Evolutionary conservation across 35 echinoderm and acorn worm genomes (phyloP), one percentile per base, ranked within the genome.

Genomic region (Ophiothrix spiculata): DNA sequence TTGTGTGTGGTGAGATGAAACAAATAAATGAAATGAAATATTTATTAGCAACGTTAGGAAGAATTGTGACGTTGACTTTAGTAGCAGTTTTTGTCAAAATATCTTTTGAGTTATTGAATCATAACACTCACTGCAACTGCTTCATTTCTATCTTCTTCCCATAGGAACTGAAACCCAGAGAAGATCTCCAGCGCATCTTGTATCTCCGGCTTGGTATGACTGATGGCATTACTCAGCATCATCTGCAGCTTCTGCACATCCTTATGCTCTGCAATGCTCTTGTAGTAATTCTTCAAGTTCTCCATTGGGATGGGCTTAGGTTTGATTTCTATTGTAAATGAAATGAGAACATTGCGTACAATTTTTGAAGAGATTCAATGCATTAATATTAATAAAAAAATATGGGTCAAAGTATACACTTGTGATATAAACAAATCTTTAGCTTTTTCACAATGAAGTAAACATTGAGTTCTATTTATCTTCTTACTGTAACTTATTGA

Each of bases 201-300:
- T 39, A 99, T 91, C 93, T 94, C 89, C 31, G 91, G 96, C 63
- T 87, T 88, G 64, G 92, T 88, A 31, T 93, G 89, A 74, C 89
- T 91, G 76, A 99, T 99, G 32, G 92, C 83, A 80, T 93, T 94
- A 33, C 91, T 94, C 80, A 99, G 81, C 96, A 99, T 99, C 96
- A 99, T 99, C 75, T 94, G 89, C 32, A 99, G 79, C 60, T 99
- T 99, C 83, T 91, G 81, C 36, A 99, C 94, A 84, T 99, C 92
- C 38, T 99, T 99, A 79, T 99, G 96, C 34, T 99, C 96, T 31
- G 92, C 92, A 60, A 99, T 99, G 81, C 92, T 99, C 78, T 99
- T 99, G 96, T 91, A 94, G 84, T 94, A 99, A 40, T 99, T 99
- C 74, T 84, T 94, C 74, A 99, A 64, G 31, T 94, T 81, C 74